Evolutionary conservation across 2,113 vertebrate species (phyloP).

Genomic region (Mormyrus iriodes): DNA sequence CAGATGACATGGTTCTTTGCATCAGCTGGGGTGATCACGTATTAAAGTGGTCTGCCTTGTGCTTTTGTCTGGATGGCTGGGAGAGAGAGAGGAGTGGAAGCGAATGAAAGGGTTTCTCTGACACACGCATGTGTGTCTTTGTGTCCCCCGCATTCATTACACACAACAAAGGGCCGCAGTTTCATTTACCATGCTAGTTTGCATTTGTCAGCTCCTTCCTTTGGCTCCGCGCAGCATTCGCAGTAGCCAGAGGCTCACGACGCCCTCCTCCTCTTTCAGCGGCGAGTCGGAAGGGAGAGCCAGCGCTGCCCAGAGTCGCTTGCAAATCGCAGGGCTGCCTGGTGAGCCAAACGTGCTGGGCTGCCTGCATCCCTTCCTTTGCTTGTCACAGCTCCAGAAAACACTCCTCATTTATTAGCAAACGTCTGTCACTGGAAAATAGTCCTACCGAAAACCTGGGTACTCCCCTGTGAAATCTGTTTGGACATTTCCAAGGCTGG

Average conservation of each 20-base stretch:
- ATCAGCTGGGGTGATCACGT: neutral
- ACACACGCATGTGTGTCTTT: neutral
- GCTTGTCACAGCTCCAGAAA: constrained; percentile 44
- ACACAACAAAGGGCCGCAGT: constrained; percentile 1
- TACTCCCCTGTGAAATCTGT: neutral
- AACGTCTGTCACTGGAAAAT: constrained; percentile 28
- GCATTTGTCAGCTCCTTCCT: neutral
- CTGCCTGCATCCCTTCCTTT: constrained; percentile 44
- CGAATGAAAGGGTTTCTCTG: constrained; percentile 10
- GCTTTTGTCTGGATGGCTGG: neutral
- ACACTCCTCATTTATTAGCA: constrained; percentile 31
- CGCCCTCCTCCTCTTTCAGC: neutral
- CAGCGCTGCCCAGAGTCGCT: neutral
- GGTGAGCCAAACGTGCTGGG: constrained; percentile 43
- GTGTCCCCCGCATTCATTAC: neutral
- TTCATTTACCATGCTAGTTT: constrained; percentile 2
- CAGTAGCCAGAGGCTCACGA: neutral
- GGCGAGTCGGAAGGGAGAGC: neutral
- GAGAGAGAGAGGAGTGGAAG: neutral
- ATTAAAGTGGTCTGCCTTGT: neutral
- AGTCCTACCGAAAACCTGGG: neutral
- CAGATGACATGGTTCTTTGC: neutral
- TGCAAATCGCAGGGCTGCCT: neutral
- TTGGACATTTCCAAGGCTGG: neutral
- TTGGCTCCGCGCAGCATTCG: neutral